Evolutionary conservation across 1,140 invertebrate species (phyloP).

Genomic region (Coenobita brevimanus): DNA sequence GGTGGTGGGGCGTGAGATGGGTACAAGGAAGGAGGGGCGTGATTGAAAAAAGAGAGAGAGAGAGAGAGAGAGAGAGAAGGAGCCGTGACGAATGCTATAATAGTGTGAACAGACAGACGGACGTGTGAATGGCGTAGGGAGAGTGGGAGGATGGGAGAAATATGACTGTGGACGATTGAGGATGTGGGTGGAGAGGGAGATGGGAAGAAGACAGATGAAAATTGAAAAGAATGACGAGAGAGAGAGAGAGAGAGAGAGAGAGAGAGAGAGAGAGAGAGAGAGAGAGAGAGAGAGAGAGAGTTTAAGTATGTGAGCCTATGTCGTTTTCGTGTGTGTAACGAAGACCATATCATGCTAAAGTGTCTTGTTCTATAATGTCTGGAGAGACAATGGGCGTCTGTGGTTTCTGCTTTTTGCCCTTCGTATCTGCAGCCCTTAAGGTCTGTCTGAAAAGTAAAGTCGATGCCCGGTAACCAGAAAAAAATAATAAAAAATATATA

Average conservation of each 20-base stretch:
- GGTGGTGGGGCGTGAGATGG: background rate
- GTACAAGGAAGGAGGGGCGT: background rate
- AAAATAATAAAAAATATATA: no score
- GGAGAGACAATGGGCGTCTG: no score
- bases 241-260: background rate
- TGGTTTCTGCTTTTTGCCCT: no score
- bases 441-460: no score
- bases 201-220: background rate
- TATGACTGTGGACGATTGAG: background rate
- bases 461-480: no score
- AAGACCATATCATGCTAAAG: no score
- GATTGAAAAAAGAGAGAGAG: background rate
- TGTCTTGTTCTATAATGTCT: no score
- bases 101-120: background rate
- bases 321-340: no score
- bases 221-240: background rate
- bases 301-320: no score
- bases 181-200: background rate
- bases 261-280: background rate
- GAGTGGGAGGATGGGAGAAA: no score
- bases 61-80: constrained; percentile 1
- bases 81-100: background rate
- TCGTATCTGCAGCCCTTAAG: no score
- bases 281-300: no score
- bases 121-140: background rate